Evolutionary conservation across 2,113 vertebrate species (phyloP).

Genomic region (Apteryx owenii): DNA sequence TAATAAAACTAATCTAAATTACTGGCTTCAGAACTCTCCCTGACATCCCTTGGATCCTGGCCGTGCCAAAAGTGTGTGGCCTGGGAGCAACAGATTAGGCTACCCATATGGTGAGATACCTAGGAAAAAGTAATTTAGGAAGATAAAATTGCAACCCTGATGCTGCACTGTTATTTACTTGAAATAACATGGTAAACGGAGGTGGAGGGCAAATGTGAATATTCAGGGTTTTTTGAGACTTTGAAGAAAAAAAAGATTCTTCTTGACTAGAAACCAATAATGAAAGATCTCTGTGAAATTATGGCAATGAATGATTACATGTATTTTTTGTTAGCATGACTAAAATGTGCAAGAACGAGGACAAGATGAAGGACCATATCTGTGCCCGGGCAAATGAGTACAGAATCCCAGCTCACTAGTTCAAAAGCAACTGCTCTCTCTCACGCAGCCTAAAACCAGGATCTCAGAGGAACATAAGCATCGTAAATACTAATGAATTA

Average conservation of each 20-base stretch:
- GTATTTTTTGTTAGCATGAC: neutral
- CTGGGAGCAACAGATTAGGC: neutral
- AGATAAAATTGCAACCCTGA: neutral
- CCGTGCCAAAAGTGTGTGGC: neutral
- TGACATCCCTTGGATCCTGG: neutral
- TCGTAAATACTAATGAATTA: neutral
- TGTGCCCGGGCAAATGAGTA: neutral
- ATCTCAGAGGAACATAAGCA: neutral
- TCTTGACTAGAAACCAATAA: neutral
- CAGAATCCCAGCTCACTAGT: neutral
- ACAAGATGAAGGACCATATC: neutral
- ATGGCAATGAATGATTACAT: accelerated
- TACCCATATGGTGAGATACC: neutral
- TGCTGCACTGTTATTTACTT: neutral
- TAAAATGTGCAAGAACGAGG: neutral
- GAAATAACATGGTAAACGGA: neutral
- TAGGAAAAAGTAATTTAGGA: neutral
- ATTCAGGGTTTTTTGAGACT: neutral
- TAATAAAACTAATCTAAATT: neutral
- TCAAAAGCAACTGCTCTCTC: neutral
- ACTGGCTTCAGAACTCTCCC: neutral
- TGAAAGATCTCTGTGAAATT: neutral
- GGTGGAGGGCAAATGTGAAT: neutral
- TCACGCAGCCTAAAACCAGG: neutral
- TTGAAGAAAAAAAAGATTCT: neutral